Conservation (phyloP, 2,113 vertebrate genomes). For the Reinhardtius hippoglossoides region DNA sequence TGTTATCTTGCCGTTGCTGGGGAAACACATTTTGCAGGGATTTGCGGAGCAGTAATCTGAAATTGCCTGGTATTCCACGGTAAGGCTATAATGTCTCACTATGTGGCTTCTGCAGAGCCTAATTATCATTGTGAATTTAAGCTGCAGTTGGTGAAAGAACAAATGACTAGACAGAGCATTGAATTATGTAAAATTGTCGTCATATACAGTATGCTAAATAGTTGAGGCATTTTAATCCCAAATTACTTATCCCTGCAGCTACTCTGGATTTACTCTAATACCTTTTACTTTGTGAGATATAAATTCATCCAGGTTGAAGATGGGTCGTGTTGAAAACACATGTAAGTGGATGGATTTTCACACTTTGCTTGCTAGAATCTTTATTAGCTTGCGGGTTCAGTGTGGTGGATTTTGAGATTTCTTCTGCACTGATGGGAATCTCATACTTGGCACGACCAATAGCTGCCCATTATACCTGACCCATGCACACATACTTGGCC, state of each 20-base stretch:
- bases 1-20: constrained; percentile 63
- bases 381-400: neutral
- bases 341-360: constrained; percentile 1
- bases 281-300: constrained; percentile 1
- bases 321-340: neutral
- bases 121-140: constrained; percentile 45
- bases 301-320: neutral
- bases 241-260: neutral
- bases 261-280: neutral
- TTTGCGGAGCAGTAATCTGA: constrained; percentile 56
- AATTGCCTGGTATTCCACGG: constrained; percentile 59
- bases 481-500: no score
- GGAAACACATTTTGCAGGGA: constrained; percentile 53
- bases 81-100: constrained; percentile 26
- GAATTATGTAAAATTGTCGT: constrained; percentile 6
- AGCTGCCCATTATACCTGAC: neutral
- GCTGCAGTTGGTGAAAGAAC: constrained; percentile 12
- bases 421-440: constrained; percentile 2
- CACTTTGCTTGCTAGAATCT: neutral
- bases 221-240: neutral
- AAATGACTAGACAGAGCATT: constrained; percentile 15
- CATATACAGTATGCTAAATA: neutral
- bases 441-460: neutral
- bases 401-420: constrained; percentile 11
- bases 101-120: constrained; percentile 12